Percentiles rank a stretch among this genome's conserved stretches.
Conservation (phyloP, 2,797 vertebrate species). For the Acropternis orthonyx region DNA sequence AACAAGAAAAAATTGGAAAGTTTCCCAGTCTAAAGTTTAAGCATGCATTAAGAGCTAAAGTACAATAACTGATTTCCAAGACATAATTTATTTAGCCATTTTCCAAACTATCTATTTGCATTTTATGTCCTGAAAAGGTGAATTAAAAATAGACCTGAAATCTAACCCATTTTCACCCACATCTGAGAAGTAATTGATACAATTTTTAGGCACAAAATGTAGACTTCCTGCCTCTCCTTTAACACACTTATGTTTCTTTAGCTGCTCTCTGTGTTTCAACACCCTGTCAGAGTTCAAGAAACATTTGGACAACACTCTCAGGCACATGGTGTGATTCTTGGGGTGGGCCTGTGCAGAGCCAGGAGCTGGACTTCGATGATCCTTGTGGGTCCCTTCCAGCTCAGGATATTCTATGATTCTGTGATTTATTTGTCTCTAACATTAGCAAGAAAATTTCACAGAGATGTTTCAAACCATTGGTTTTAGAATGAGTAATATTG, state of each 20-base stretch:
- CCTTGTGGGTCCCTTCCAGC: not conserved
- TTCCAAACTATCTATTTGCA: not conserved
- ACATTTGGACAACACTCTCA: not conserved
- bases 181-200: not conserved
- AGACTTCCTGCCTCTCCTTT: not conserved
- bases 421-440: not conserved
- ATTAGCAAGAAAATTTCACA: not conserved
- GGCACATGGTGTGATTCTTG: not conserved
- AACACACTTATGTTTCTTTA: not conserved
- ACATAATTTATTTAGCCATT: not conserved
- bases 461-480: not conserved
- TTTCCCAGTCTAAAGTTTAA: not conserved
- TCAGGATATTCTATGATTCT: not conserved
- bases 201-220: not conserved
- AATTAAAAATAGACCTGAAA: not conserved
- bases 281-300: not conserved
- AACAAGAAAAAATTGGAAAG: not conserved
- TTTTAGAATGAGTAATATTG: not conserved
- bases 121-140: not conserved
- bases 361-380: not conserved
- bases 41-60: not conserved
- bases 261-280: not conserved
- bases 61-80: not conserved
- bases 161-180: not conserved
- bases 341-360: not conserved